Evolutionary conservation across 2,888 invertebrate genomes (phyloP), one percentile per base, ranked within the genome.

Genomic region (Eremobia ochroleuca): DNA sequence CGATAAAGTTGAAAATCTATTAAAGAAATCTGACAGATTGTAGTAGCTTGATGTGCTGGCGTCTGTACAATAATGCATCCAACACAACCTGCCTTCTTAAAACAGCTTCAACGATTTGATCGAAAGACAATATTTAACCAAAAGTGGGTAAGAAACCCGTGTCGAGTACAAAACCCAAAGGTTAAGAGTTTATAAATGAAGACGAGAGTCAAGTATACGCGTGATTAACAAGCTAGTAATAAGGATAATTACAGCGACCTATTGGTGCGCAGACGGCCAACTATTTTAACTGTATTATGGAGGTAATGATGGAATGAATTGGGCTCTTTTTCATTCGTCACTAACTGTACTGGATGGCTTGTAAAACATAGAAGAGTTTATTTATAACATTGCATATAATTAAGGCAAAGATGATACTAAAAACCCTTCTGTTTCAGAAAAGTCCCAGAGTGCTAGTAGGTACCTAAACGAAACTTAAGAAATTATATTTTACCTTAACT

Each of bases 171-270:
- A 61, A 40, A 62, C 37, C 21, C 13, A 75, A 73, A 73, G 28
- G 67, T 77, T 73, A 59, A 13, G 13, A 74, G 69, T 18, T 55
- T 62, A 80, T 70, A 65, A 79, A 81, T 77, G 77, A 78, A 70
- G 28, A 40, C 64, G 49, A n/a, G n/a, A n/a, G n/a, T 37, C 55
- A 79, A 79, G 58, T 85, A 77, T 82, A 87, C 86, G 76, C 80
- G 25, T 25, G 21, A 46, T 77, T 40, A 34, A 43, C 58, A 71
- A 49, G 4, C 13, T 34, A 9, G 31, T 77, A 73, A 76, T 68
- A 52, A 46, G 37, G 59, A 71, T 65, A 72, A 52, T 52, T 49
- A 52, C 3, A 34, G 11, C 49, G 49, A n/a, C 49, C 49, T 25
- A 49, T 15, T 67, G 15, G 8, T 46, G 46, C 8, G 28, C 21